Percentiles rank a stretch among this genome's conserved stretches.
These are phyloP conservation scores for Trachelipus rathkii DNA, from an alignment of 1,140 invertebrate species.

Conservation along the genomic window DNA sequence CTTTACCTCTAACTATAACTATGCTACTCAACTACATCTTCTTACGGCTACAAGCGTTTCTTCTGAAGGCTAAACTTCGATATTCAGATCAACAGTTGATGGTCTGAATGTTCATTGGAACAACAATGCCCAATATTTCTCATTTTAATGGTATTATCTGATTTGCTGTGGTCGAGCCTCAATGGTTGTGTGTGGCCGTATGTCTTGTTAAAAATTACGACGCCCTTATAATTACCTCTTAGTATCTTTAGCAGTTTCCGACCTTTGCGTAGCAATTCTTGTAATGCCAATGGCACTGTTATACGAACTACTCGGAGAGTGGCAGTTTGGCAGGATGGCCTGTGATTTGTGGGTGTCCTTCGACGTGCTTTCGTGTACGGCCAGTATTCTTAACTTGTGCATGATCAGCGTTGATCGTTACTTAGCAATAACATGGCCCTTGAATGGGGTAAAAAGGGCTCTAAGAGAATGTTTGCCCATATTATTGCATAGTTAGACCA, in stretches of 20 bases:
- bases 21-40: too few relatives aligned
- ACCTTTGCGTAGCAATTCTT: conserved; percentile 90
- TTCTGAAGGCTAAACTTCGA: background rate
- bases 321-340: conserved; percentile 75
- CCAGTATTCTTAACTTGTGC: conserved; percentile 63
- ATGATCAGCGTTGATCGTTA: conserved; percentile 59
- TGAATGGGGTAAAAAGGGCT: conserved; percentile 85
- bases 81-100: background rate
- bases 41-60: background rate
- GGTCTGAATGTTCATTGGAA: background rate
- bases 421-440: conserved; percentile 61
- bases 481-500: conserved; percentile 78
- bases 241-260: conserved; percentile 93
- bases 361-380: conserved; percentile 87
- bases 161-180: conserved; percentile 87
- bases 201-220: conserved; percentile 90
- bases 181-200: conserved; percentile 91
- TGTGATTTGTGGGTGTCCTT: conserved; percentile 79
- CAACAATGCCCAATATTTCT: conserved; percentile 57
- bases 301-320: conserved; percentile 64
- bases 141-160: conserved; percentile 77
- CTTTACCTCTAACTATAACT: background rate
- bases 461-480: conserved; percentile 85
- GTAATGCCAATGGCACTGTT: conserved; percentile 95
- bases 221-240: conserved; percentile 95